Conservation (phyloP, 53 echinoderm and acorn worm genomes). For the Actinopyga echinites region DNA sequence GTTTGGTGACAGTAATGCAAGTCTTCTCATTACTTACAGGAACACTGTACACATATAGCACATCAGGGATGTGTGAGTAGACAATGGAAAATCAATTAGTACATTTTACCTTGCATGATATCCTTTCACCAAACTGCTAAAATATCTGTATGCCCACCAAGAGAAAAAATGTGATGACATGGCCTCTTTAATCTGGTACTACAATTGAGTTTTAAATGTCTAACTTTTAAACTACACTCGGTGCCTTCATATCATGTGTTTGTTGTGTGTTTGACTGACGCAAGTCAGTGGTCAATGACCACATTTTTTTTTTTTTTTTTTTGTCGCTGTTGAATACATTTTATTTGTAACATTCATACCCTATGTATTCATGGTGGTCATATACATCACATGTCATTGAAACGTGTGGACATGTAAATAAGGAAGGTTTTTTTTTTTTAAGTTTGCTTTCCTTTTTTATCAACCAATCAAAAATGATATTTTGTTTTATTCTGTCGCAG, state of each 20-base stretch:
- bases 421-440: background rate
- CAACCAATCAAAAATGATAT: conserved; percentile 10
- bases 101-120: no score
- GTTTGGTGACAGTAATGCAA: no score
- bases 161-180: no score
- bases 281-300: background rate
- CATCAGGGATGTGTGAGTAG: no score
- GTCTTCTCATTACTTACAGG: no score
- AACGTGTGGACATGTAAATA: background rate
- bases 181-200: background rate
- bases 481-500: conserved; percentile 28
- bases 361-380: conserved; percentile 32
- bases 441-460: conserved; percentile 32
- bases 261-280: conserved; percentile 5
- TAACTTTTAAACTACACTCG: conserved; percentile 16
- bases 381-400: background rate
- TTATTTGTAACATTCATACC: conserved; percentile 11
- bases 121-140: no score
- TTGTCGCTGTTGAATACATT: background rate
- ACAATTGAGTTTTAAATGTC: background rate
- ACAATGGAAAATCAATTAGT: no score
- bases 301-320: background rate
- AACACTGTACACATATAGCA: no score
- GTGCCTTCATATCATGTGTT: conserved; percentile 30
- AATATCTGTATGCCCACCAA: no score